Evolutionary conservation across 23 tunicate species (phyloP), one percentile per base, ranked within the genome.

Genomic region (Halocynthia aurantium): DNA sequence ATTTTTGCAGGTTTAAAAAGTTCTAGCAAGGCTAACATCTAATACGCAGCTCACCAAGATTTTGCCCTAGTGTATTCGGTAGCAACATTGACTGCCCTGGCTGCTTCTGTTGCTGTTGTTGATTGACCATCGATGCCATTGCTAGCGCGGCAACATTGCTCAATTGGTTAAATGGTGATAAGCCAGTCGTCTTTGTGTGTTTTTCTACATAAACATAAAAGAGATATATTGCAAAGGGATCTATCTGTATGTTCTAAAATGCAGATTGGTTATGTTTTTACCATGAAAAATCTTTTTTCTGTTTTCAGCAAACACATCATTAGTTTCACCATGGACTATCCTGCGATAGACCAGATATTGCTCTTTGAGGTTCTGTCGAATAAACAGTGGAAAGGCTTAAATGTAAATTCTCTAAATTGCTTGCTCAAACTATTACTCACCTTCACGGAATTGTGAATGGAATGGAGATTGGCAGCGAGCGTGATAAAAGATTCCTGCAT

Each of bases 141-240:
- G 98, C 98, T 8, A 92, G 77, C 7, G 98, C 92, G 51, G 84
- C 92, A 15, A 84, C 86, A 64, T 92, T 92, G 77, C 90, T 92
- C 22, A 92, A 77, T 50, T 92, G 89, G 75, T 78, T 64, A 31
- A 84, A 73, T 5, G 90, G 87, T 15, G 97, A 61, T 22, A 80
- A 70, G 5, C 86, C 86, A 50, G 77, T n/a, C 10, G 67, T 65
- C 44, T 62, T 61, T 19, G 72, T 44, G 8, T 19, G 57, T 65
- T 71, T 61, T 40, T 61, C 57, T 22, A 10, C 62, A 73, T 52
- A 0, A 20, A 73, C 15, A 8, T 40, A 77, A 21, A 63, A 18
- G 12, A 58, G 18, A 50, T 11, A 40, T 50, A 5, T 49, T 13
- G 13, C 51, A 12, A 72, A 72, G 11, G 50, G 11, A 49, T 82